phyloP scores from a whole-genome alignment of 2,888 invertebrate genomes.

The Molorchus minor region DNA sequence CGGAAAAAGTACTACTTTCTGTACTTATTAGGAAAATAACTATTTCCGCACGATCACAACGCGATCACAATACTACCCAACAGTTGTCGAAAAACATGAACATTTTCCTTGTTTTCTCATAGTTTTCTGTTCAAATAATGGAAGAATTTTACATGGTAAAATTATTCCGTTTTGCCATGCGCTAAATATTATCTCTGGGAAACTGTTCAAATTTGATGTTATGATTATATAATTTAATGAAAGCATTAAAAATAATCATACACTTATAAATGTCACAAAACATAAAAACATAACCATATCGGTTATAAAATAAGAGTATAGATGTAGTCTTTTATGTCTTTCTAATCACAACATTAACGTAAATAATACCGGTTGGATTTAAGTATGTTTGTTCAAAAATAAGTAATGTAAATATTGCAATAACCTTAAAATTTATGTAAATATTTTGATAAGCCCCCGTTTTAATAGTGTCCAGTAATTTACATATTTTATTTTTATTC shows the following conservation, averaged over 20 bases:
- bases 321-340: slow-evolving; percentile 30
- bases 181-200: too few relatives aligned
- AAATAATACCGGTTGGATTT: slow-evolving; percentile 11
- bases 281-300: slow-evolving; percentile 32
- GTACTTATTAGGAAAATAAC: too few relatives aligned
- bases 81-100: too few relatives aligned
- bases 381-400: slow-evolving; percentile 7
- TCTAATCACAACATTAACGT: slow-evolving; percentile 34
- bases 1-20: too few relatives aligned
- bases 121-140: too few relatives aligned
- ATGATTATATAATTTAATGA: slow-evolving; percentile 16
- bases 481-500: slow-evolving; percentile 29
- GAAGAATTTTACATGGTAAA: too few relatives aligned
- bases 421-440: slow-evolving; percentile 34
- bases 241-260: slow-evolving; percentile 33
- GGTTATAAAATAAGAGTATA: slow-evolving; percentile 29
- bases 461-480: slow-evolving; percentile 21
- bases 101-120: too few relatives aligned
- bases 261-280: slow-evolving; percentile 32
- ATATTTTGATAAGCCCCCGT: slow-evolving; percentile 29
- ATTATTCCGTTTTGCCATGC: too few relatives aligned
- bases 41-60: too few relatives aligned
- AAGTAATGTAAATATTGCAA: slow-evolving; percentile 15
- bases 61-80: too few relatives aligned
- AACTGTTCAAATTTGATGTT: too few relatives aligned